Evolutionary conservation across 2,888 invertebrate genomes (phyloP).

Genomic region (Marronus borbonicus): DNA sequence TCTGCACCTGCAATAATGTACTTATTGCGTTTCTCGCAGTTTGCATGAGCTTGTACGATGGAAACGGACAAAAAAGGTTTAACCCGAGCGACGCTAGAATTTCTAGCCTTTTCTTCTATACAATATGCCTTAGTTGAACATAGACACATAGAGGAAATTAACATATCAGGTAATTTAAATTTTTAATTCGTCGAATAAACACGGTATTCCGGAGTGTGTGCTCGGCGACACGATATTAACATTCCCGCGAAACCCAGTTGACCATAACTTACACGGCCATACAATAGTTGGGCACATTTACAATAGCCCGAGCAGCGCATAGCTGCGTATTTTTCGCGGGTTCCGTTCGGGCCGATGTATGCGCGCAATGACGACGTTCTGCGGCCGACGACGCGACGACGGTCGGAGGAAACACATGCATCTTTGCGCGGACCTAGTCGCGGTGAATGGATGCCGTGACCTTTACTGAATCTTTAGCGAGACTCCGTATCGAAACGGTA

Average conservation of each 20-base stretch:
- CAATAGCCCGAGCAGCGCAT: slow-evolving; percentile 58
- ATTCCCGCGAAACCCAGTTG: slow-evolving; percentile 58
- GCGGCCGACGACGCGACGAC: neutral
- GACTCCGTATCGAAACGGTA: slow-evolving; percentile 59
- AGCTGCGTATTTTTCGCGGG: slow-evolving; percentile 57
- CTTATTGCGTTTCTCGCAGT: slow-evolving; percentile 16
- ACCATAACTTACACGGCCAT: slow-evolving; percentile 60
- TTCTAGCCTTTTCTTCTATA: neutral
- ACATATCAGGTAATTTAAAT: slow-evolving; percentile 60
- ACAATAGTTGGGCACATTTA: slow-evolving; percentile 61
- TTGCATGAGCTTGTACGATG: neutral
- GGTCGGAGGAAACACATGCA: slow-evolving; percentile 53
- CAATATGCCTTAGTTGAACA: neutral
- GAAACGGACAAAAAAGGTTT: neutral
- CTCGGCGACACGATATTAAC: slow-evolving; percentile 60
- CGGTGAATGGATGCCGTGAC: slow-evolving; percentile 58
- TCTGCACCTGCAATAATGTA: neutral
- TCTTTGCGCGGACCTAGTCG: slow-evolving; percentile 55
- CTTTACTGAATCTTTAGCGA: slow-evolving; percentile 57
- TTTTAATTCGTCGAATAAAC: slow-evolving; percentile 57
- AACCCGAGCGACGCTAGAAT: slow-evolving; percentile 25
- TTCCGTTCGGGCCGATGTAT: slow-evolving; percentile 25
- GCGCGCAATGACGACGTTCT: slow-evolving; percentile 1
- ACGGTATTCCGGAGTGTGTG: slow-evolving; percentile 56
- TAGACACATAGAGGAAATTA: slow-evolving; percentile 56